Evolutionary conservation across 1,140 invertebrate species (phyloP), one percentile per base, ranked within the genome.

Genomic region (Rhysida immarginata): DNA sequence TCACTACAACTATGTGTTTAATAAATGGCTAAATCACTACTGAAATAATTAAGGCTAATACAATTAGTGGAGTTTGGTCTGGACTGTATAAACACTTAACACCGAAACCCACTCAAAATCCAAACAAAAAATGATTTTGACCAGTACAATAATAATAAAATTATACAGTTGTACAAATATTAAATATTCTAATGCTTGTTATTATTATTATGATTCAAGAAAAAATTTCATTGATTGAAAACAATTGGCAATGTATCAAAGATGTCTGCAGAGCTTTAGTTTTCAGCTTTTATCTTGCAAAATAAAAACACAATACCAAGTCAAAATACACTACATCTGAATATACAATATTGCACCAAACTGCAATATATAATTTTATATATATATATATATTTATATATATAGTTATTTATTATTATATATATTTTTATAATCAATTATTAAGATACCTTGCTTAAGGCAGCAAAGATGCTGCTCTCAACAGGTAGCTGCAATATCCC

Each of bases 291-390:
- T 5, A 18, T 46, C 21, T 5, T 46, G 8, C 44, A 16, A 35
- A 16, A 13, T 11, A 46, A 13, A 46, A 5, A 46, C 44, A 46
- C 44, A 11, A 46, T 46, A 46, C 35, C 35, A 41, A 41, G 35
- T 41, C n/a, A n/a, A n/a, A n/a, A 41, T n/a, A 41, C 35, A n/a
- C 35, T 41, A 41, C 35, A 46, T 46, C 44, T 13, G 44, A 46
- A 46, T 51, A 21, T 26, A 51, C 23, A 51, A 51, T 51, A 51
- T 26, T 26, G 49, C 49, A 51, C 49, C n/a, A n/a, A 11, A 25
- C 26, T 51, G 49, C 49, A 51, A 51, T 26, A 27, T 51, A 51
- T 13, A 26, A 51, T 26, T 25, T 26, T 25, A 51, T 16, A 25
- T 8, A 51, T 26, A 13, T 46, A 46, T 16, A 41, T 41, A 41